Percentiles rank a stretch among this genome's conserved stretches.
Conservation (phyloP, 2,113 vertebrate species). For the Chlorodrepanis virens region DNA sequence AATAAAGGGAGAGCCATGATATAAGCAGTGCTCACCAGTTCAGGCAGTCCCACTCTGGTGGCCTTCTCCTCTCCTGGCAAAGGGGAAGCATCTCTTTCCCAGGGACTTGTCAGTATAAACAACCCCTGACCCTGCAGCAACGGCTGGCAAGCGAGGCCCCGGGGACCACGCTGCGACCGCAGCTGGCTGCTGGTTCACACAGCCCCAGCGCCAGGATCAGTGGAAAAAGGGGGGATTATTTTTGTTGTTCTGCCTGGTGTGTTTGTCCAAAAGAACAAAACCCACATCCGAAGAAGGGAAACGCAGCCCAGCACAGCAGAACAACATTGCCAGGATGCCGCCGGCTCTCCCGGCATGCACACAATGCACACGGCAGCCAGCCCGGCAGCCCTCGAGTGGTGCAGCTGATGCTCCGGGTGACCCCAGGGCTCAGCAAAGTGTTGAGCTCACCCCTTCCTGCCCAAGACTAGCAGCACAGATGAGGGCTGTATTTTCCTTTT, state of each 20-base stretch:
- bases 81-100: background rate
- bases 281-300: background rate
- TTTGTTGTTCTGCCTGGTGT: background rate
- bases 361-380: background rate
- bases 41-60: rapidly evolving
- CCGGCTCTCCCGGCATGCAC: background rate
- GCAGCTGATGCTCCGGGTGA: background rate
- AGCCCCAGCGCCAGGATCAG: background rate
- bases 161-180: background rate
- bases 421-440: background rate
- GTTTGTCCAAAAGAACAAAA: constrained; percentile 55
- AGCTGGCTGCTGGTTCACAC: constrained; percentile 55
- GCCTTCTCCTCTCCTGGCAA: background rate
- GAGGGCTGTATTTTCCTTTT: background rate
- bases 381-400: background rate
- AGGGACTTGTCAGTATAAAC: background rate
- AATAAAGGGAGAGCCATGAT: rapidly evolving
- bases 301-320: background rate
- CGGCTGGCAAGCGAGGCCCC: background rate
- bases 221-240: background rate
- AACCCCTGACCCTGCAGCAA: background rate
- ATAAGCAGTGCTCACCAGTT: background rate
- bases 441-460: constrained; percentile 41
- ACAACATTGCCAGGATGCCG: background rate
- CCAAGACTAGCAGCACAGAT: background rate